Evolutionary conservation across 2,797 vertebrate genomes (phyloP).

Genomic region (Paratrypauchen microcephalus): DNA sequence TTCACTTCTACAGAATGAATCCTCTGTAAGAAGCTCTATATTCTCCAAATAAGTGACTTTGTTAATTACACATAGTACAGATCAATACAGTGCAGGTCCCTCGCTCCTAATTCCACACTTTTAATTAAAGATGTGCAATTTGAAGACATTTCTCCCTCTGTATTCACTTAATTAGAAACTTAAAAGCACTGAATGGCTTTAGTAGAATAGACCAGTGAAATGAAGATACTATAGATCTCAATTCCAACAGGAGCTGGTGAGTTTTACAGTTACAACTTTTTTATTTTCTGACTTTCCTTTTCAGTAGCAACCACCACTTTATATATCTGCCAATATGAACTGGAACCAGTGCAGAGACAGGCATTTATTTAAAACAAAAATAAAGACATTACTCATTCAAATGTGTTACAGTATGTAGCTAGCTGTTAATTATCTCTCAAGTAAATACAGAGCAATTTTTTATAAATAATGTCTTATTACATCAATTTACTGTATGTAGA

Average conservation of each 20-base stretch:
- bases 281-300: too few species aligned
- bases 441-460: too few species aligned
- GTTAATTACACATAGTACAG: conserved; percentile 63
- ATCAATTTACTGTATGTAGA: too few species aligned
- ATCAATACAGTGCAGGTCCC: conserved; percentile 60
- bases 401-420: too few species aligned
- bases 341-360: too few species aligned
- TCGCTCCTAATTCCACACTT: conserved; percentile 55
- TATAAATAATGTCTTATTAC: too few species aligned
- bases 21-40: conserved; percentile 38
- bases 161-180: conserved; percentile 62
- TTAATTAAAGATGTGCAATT: conserved; percentile 71
- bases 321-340: too few species aligned
- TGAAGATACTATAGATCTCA: conserved; percentile 29
- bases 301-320: too few species aligned
- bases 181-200: conserved; percentile 38
- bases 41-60: conserved; percentile 50
- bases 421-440: too few species aligned
- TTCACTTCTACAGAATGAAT: conserved; percentile 26
- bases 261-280: neutral
- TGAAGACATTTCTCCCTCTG: conserved; percentile 46
- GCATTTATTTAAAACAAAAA: too few species aligned
- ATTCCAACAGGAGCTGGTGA: conserved; percentile 14
- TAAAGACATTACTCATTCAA: too few species aligned
- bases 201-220: conserved; percentile 37